Evolutionary conservation across 1,140 invertebrate genomes (phyloP), one percentile per base, ranked within the genome.

Genomic region (Saxidomus purpurata): DNA sequence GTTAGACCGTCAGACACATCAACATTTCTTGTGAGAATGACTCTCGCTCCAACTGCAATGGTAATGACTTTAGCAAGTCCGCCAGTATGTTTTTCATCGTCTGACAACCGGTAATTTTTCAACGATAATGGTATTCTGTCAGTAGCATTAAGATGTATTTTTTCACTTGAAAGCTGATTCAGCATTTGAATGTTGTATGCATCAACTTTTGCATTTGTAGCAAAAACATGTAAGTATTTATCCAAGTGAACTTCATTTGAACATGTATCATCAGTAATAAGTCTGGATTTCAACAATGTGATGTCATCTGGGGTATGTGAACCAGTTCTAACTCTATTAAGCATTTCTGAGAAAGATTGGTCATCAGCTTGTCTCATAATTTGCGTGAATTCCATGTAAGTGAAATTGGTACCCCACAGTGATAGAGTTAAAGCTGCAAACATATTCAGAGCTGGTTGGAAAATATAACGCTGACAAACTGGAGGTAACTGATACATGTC

Each of bases 401-500:
- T 36, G 63, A 84, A 84, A 36, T 84, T 40, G 15, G 25, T 69
- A 22, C 17, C 4, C 81, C 40, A 84, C 28, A 67, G 28, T 43
- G 38, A 63, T 38, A 31, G 25, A 31, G 40, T 22, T 63, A 63
- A 69, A 59, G 59, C 55, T 67, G 81, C 59, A 28, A 67, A 19
- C 19, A 25, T 31, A 47, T 89, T 34, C 69, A 67, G 6, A 40
- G 52, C 52, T 43, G 38, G 74, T 9, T 80, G 34, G n/a, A 63
- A 63, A 22, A 59, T 43, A 69, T 40, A 52, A 22, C 13, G 43
- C 52, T 76, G 40, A 49, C 79, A 69, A 6, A 90, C 91, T 43
- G 91, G 89, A 36, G 89, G 89, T 71, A 91, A 36, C 76, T 91
- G 89, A 67, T 90, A 90, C n/a, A 90, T 77, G 69, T 91, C 89